Percentiles rank a stretch among this genome's conserved stretches.
phyloP scores from a whole-genome alignment of 92 coral and sea anemone species.

The Palythoa caribaeorum region DNA sequence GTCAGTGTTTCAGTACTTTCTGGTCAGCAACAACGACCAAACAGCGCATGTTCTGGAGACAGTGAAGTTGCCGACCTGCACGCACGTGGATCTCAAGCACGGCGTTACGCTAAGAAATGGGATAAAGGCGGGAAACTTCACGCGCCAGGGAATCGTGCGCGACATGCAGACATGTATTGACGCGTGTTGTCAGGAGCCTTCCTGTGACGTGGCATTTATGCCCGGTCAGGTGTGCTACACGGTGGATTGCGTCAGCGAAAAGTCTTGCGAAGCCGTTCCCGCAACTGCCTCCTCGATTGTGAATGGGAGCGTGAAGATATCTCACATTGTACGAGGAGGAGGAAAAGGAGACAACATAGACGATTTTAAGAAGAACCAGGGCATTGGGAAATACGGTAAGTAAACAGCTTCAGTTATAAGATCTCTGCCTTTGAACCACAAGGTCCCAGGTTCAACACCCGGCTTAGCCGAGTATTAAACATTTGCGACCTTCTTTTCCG shows the following conservation, averaged over 20 bases:
- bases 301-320: slow-evolving; percentile 89
- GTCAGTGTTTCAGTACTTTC: slow-evolving; percentile 93
- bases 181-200: slow-evolving; percentile 94
- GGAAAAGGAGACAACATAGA: slow-evolving; percentile 95
- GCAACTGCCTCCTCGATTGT: slow-evolving; percentile 85
- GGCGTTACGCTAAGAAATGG: slow-evolving; percentile 96
- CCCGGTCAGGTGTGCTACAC: slow-evolving; percentile 92
- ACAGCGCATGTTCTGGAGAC: slow-evolving; percentile 98
- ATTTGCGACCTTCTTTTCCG: no score
- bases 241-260: slow-evolving; percentile 79
- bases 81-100: slow-evolving; percentile 90
- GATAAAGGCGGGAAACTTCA: slow-evolving; percentile 94
- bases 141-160: slow-evolving; percentile 91
- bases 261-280: slow-evolving; percentile 92
- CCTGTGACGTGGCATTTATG: slow-evolving; percentile 98
- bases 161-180: slow-evolving; percentile 99
- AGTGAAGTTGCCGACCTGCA: slow-evolving; percentile 96
- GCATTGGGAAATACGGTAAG: slow-evolving; percentile 93
- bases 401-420: neutral
- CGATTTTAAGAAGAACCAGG: slow-evolving; percentile 92
- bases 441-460: no score
- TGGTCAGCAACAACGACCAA: slow-evolving; percentile 93
- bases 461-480: no score
- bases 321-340: slow-evolving; percentile 98
- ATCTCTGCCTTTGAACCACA: no score